These are phyloP conservation scores for Meandrina meandrites DNA, from an alignment of 92 coral and sea anemone species.

Conservation along the genomic window DNA sequence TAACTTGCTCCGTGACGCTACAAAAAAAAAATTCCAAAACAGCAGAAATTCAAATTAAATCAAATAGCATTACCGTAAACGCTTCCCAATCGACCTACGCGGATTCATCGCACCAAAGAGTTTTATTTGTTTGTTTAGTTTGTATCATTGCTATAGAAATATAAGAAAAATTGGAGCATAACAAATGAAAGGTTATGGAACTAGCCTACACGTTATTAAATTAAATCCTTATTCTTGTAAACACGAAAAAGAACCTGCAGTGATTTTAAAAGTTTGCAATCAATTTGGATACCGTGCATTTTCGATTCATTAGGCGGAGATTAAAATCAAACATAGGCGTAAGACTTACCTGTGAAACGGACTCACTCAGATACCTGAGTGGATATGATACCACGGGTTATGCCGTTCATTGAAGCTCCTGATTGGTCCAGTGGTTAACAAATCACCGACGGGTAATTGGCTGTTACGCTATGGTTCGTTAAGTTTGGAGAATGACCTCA, in stretches of 20 bases:
- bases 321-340: conserved; percentile 29
- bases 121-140: not conserved
- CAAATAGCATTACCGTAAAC: not conserved
- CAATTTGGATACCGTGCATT: not conserved
- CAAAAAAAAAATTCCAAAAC: not conserved
- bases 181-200: not conserved
- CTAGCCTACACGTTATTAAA: not conserved
- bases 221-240: no score
- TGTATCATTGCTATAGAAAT: not conserved
- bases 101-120: not conserved
- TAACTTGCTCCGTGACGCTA: not conserved
- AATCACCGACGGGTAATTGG: conserved; percentile 21
- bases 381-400: conserved; percentile 27
- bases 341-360: conserved; percentile 44
- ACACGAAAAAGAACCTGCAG: not conserved
- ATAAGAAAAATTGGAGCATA: not conserved
- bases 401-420: not conserved
- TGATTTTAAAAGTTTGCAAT: not conserved
- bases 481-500: conserved; percentile 41
- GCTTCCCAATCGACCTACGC: not conserved
- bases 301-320: conserved; percentile 15
- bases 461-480: conserved; percentile 29
- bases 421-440: conserved; percentile 26
- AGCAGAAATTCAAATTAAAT: not conserved
- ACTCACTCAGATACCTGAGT: conserved; percentile 5